Percentiles rank a stretch among this genome's conserved stretches.
These are phyloP conservation scores for Sphaeramia orbicularis DNA, from an alignment of 2,797 vertebrate species.

Conservation along the genomic window DNA sequence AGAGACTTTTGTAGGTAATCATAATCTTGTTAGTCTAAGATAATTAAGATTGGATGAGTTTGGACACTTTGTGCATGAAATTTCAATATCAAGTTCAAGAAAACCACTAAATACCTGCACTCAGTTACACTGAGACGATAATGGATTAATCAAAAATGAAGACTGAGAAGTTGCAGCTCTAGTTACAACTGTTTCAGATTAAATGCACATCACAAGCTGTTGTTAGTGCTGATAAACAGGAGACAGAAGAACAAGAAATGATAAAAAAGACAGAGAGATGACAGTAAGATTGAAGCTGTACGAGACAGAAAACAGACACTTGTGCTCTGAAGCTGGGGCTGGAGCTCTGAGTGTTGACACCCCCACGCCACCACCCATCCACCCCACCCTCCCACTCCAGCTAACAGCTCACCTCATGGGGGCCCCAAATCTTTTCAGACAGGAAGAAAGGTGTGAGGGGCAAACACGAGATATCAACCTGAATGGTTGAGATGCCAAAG, in stretches of 20 bases:
- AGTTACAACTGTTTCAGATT: too few species aligned
- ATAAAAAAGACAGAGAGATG: constrained; percentile 25
- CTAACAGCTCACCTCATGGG: constrained; percentile 48
- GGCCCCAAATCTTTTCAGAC: constrained; percentile 49
- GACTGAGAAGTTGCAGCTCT: too few species aligned
- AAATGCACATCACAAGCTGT: constrained; percentile 37
- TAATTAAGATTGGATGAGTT: too few species aligned
- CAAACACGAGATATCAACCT: constrained; percentile 35
- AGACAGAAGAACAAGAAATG: too few species aligned
- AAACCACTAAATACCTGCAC: too few species aligned
- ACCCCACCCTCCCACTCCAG: constrained; percentile 5
- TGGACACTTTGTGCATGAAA: too few species aligned
- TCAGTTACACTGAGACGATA: too few species aligned
- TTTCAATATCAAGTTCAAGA: too few species aligned
- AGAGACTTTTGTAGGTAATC: too few species aligned
- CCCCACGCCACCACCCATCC: background rate
- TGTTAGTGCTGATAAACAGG: too few species aligned
- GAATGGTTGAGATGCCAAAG: constrained; percentile 31
- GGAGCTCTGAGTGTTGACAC: constrained; percentile 48
- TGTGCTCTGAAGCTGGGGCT: constrained; percentile 63
- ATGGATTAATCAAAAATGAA: too few species aligned
- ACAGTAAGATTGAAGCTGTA: constrained; percentile 24
- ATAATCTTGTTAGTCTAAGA: too few species aligned
- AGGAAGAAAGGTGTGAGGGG: constrained; percentile 21
- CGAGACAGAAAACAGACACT: constrained; percentile 60